A percentile compares a stretch with the other conserved stretches of the same genome.
phyloP scores from a whole-genome alignment of 2,113 vertebrate genomes.

The Picathartes gymnocephalus region DNA sequence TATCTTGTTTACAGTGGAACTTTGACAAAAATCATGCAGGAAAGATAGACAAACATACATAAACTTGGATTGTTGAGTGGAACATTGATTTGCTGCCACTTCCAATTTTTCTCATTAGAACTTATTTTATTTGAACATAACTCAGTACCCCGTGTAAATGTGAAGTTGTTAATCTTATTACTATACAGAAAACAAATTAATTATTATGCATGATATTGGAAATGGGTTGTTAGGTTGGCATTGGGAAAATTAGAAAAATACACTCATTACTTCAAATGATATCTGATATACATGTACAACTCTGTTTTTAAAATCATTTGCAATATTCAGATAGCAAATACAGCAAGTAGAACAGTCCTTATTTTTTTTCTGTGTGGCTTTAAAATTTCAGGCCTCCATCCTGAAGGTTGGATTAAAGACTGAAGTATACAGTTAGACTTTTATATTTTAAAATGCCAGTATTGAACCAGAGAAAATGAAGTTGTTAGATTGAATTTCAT shows the following conservation, averaged over 20 bases:
- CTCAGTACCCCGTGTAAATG: constrained; percentile 75
- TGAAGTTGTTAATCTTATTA: constrained; percentile 78
- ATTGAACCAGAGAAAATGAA: neutral
- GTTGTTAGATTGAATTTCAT: neutral
- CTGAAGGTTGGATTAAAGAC: constrained; percentile 19
- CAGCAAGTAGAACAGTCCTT: constrained; percentile 10
- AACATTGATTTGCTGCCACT: constrained; percentile 72
- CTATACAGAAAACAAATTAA: constrained; percentile 80
- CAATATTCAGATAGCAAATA: constrained; percentile 49
- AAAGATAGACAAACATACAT: constrained; percentile 73
- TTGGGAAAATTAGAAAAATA: constrained; percentile 73
- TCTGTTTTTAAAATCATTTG: constrained; percentile 59
- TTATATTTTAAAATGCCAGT: neutral
- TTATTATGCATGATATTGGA: constrained; percentile 79
- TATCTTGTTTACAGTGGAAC: constrained; percentile 77
- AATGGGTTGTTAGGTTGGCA: constrained; percentile 73
- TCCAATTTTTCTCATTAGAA: constrained; percentile 81
- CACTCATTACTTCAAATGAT: constrained; percentile 75
- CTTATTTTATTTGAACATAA: constrained; percentile 80
- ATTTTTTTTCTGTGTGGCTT: neutral
- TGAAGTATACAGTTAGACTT: neutral
- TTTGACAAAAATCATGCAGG: constrained; percentile 69
- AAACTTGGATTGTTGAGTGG: constrained; percentile 71
- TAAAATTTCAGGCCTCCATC: neutral
- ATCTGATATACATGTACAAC: constrained; percentile 70